A percentile compares a stretch with the other conserved stretches of the same genome.
Conservation (phyloP, 2,113 vertebrate species). For the Colistium nudipinnis region DNA sequence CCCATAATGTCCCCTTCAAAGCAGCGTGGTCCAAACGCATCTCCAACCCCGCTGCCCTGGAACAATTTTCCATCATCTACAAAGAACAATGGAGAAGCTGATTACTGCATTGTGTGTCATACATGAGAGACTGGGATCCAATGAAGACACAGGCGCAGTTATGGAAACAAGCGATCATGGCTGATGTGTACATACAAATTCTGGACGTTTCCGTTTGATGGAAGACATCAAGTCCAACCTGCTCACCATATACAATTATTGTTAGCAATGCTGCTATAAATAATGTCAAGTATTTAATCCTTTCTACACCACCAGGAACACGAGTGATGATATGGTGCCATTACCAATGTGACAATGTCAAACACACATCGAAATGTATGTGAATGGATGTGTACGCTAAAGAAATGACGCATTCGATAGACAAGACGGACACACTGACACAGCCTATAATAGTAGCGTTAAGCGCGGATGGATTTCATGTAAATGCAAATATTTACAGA, state of each 20-base stretch:
- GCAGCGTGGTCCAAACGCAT: conserved; percentile 93
- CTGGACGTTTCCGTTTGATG: not conserved
- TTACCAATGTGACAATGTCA: not conserved
- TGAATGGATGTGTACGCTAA: not conserved
- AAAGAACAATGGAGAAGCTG: not conserved
- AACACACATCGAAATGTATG: too few relatives aligned
- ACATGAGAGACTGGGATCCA: not conserved
- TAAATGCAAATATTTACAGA: not conserved
- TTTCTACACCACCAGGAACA: not conserved
- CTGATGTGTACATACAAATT: not conserved
- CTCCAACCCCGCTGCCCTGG: conserved; percentile 93
- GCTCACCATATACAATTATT: not conserved
- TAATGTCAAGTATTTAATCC: not conserved
- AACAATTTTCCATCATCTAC: conserved; percentile 96
- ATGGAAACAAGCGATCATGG: not conserved
- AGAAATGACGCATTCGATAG: too few relatives aligned
- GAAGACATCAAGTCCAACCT: not conserved
- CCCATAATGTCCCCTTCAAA: conserved; percentile 96
- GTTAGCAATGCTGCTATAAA: not conserved
- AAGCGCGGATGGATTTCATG: not conserved
- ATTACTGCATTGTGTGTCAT: not conserved
- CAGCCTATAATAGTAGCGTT: too few relatives aligned
- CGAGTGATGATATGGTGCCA: not conserved
- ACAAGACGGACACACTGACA: not conserved
- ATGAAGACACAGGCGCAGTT: not conserved